phyloP scores from a whole-genome alignment of 2,113 vertebrate genomes.

The Limnothrissa miodon region DNA sequence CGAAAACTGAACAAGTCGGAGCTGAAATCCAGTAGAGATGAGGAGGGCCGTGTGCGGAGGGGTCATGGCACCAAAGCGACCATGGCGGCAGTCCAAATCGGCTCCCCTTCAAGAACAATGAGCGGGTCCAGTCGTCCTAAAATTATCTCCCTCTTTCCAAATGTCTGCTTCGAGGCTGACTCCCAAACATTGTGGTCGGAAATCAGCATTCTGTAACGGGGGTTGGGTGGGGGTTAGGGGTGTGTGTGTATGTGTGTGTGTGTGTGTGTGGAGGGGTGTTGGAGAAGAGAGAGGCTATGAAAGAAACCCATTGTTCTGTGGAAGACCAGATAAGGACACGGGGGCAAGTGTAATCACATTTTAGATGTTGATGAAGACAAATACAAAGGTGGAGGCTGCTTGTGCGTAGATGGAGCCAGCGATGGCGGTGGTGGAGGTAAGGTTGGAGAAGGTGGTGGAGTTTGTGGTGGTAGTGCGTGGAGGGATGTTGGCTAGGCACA shows the following conservation, averaged over 20 bases:
- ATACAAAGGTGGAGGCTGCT: background rate
- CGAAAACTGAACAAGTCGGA: conserved; percentile 45
- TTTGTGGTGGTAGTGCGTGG: too few relatives aligned
- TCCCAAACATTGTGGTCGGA: conserved; percentile 70
- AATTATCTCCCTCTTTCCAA: conserved; percentile 66
- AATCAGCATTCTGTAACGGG: conserved; percentile 65
- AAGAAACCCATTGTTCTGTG: conserved; percentile 67
- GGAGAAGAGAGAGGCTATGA: conserved; percentile 47
- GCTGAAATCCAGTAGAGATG: conserved; percentile 43
- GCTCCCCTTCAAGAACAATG: conserved; percentile 52
- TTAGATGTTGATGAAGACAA: conserved; percentile 25
- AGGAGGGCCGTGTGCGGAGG: conserved; percentile 32
- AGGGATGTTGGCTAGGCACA: background rate
- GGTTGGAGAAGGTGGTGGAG: background rate
- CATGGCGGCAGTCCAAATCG: conserved; percentile 32
- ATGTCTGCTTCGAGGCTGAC: conserved; percentile 65
- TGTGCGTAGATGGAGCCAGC: background rate
- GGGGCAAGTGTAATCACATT: conserved; percentile 67
- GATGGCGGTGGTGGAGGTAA: too few relatives aligned
- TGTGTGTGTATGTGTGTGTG: conserved; percentile 27
- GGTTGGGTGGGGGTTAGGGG: conserved; percentile 46
- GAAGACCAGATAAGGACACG: conserved; percentile 63
- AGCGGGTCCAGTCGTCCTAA: conserved; percentile 41
- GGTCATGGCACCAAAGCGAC: conserved; percentile 36
- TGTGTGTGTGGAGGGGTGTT: conserved; percentile 27